phyloP scores from a whole-genome alignment of 2,113 vertebrate genomes.

The Haemorhous mexicanus region DNA sequence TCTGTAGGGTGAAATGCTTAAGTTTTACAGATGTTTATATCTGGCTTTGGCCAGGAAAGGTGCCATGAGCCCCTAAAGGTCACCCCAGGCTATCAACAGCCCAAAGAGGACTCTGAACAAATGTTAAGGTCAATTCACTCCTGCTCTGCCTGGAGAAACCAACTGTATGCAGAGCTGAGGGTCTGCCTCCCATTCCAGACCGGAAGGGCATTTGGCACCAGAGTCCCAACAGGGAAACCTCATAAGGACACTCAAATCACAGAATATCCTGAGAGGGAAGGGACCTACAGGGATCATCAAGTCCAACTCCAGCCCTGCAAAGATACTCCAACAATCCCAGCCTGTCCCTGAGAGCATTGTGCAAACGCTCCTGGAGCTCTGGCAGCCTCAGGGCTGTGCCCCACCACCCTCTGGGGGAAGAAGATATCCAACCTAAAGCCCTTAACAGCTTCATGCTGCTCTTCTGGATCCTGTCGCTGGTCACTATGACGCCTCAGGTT shows the following conservation, averaged over 20 bases:
- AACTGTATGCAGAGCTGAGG: rapidly evolving
- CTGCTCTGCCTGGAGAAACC: neutral
- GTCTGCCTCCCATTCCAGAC: neutral
- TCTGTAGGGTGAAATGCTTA: rapidly evolving
- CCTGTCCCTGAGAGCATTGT: rapidly evolving
- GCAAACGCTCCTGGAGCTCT: neutral
- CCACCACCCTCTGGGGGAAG: neutral
- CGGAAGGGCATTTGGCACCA: neutral
- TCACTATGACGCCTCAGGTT: neutral
- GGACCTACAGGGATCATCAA: neutral
- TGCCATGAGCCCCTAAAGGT: neutral
- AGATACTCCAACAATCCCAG: neutral
- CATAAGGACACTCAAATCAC: neutral
- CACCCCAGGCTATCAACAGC: neutral
- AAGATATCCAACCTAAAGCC: neutral
- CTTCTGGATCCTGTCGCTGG: neutral
- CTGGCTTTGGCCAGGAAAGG: neutral
- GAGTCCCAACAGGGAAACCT: neutral
- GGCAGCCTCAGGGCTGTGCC: rapidly evolving
- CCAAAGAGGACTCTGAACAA: neutral
- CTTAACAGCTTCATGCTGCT: neutral
- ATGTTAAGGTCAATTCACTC: neutral
- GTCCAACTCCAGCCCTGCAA: too few species aligned
- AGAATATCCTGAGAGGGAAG: neutral
- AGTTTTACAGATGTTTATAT: neutral